Evolutionary conservation across 2,888 invertebrate genomes (phyloP).

Genomic region (Auanema sp.): DNA sequence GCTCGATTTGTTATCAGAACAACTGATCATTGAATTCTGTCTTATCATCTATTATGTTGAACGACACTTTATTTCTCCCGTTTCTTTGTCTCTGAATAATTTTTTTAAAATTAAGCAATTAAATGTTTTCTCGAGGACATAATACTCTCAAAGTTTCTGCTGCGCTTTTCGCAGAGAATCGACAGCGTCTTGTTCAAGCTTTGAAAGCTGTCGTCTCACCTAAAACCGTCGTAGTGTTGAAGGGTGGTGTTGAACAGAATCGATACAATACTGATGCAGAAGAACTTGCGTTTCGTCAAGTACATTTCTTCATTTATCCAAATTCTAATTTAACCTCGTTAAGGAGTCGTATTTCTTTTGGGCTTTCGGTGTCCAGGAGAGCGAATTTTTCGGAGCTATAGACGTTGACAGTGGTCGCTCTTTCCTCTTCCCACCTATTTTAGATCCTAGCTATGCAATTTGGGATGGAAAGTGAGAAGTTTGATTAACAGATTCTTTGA

Average conservation of each 20-base stretch:
- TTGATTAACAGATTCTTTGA: neutral
- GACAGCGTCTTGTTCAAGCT: conserved; percentile 45
- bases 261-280: conserved; percentile 61
- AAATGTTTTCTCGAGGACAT: conserved; percentile 27
- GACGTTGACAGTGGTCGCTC: conserved; percentile 68
- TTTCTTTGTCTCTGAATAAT: no score
- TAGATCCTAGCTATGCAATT: conserved; percentile 83
- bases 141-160: conserved; percentile 51
- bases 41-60: no score
- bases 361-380: conserved; percentile 89
- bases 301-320: conserved; percentile 4
- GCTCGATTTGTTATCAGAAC: no score
- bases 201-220: conserved; percentile 22
- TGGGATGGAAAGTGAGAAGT: conserved; percentile 81
- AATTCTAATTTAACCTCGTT: no score
- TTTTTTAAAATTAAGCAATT: no score
- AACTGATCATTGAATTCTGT: no score
- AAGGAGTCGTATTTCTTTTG: conserved; percentile 98
- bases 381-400: conserved; percentile 81
- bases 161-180: conserved; percentile 51
- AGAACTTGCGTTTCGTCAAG: conserved; percentile 60
- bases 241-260: conserved; percentile 55
- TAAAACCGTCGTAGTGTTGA: conserved; percentile 44
- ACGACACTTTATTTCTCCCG: no score
- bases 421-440: conserved; percentile 81